phyloP scores from a whole-genome alignment of 2,113 vertebrate species.

The Columbina picui region DNA sequence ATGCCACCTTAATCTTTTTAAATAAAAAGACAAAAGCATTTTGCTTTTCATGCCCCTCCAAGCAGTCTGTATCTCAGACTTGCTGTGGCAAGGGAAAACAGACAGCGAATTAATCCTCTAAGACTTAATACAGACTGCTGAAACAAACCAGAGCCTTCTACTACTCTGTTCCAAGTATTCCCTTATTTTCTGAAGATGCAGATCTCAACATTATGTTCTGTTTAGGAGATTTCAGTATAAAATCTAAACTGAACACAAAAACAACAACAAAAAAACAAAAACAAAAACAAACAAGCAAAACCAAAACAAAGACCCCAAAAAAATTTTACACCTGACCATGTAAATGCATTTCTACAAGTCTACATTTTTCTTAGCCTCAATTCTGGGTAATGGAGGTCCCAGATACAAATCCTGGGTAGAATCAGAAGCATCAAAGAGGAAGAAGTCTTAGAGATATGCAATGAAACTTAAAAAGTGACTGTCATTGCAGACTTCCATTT shows the following conservation, averaged over 20 bases:
- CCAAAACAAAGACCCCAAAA: background rate
- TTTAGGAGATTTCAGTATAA: background rate
- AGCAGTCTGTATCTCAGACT: background rate
- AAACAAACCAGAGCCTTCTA: background rate
- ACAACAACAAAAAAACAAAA: too few species aligned
- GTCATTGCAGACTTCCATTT: background rate
- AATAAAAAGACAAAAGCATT: background rate
- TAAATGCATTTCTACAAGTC: background rate
- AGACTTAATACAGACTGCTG: background rate
- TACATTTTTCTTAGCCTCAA: background rate
- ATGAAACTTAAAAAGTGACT: background rate
- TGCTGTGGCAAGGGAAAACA: background rate
- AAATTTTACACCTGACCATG: background rate
- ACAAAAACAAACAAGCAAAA: too few species aligned
- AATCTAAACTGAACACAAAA: background rate
- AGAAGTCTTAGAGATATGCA: background rate
- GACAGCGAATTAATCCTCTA: background rate
- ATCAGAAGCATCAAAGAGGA: background rate
- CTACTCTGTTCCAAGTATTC: background rate
- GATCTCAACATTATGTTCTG: background rate
- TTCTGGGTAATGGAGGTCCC: background rate
- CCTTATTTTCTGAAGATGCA: background rate
- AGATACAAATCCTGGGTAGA: background rate
- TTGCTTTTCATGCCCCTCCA: background rate
- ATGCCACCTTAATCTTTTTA: background rate